Base-by-base conservation (phyloP, 2,797 vertebrate species). In the Odontamblyopus lacepedii region DNA sequence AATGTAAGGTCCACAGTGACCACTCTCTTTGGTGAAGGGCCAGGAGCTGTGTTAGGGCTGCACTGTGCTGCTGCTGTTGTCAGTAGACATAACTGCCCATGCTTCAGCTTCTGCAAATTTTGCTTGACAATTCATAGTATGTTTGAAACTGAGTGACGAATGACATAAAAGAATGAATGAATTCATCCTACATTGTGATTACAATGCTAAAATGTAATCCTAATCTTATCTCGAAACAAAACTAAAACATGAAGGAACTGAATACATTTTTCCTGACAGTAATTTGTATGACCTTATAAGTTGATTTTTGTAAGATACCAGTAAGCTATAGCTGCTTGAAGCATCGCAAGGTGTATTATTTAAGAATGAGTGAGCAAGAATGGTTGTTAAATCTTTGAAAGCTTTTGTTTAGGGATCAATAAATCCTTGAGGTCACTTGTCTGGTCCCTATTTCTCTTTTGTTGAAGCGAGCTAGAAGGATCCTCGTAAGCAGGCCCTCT, bases 1-100 rank as follows among this genome's bases (percentile, higher is more conserved):
- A 93, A 94, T 94, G 92, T 94, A 93, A 86, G 88, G 85, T 82
- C 83, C 85, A 87, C 81, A 82, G 86, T 83, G 81, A 83, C 82
- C 78, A 78, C 81, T 87, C 72, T 85, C 89, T 80, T 80, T 82
- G 79, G 63, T 83, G 79, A 65, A 71, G 76, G 80, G 79, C 73
- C 74, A 81, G 72, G 78, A 83, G 80, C 73, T 61, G 66, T 60
- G 61, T 74, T 69, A 74, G 78, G 79, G 86, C 67, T 83, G 67
- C 82, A 80, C 82, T 83, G 85, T 72, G 57, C 78, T 71, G 76
- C 83, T 87, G 35, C 77, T 82, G 80, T 86, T 77, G 73, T 85
- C 69, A 38, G 55, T 77, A 71, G 74, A 83, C 74, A 68, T 44
- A 73, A 78, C 80, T 79, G 78, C 85, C 74, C 80, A 71, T 82